Base-by-base conservation (phyloP, 2,888 invertebrate species). In the Listrodromus nycthemerus region DNA sequence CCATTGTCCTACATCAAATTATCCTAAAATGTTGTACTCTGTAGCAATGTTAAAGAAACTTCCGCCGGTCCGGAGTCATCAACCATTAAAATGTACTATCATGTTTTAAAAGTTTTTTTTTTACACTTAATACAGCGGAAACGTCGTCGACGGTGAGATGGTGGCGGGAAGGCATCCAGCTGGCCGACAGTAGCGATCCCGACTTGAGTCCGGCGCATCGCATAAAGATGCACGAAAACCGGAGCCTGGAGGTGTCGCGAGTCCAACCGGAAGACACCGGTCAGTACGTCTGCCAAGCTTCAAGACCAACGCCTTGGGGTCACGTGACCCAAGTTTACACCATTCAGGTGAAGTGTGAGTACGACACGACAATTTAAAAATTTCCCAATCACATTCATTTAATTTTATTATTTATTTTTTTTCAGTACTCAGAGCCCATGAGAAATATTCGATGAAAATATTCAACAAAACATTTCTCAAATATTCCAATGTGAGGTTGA, bases 311-410 rank as follows among this genome's bases (percentile, higher is more conserved):
- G 41, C 96, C 96, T 1, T 96, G 96, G 96, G 95, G 95, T 0
- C 95, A 95, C 0, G 95, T 96, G n/a, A 94, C 95, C 55, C 97
- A 97, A 92, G 94, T 95, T 1, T 97, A 97, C 90, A 95, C 96
- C 24, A 96, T 97, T 86, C 96, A 97, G 95, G 97, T 97, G 2
- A 95, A 97, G 92, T 96, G 97, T 96, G 93, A 95, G 96, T 95
- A 86, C 30, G 1, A 10, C 10, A 63, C 19, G 63, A 45, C 41
- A 3, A 41, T 41, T 30, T 27, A 21, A 8, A 63, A 21, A 41
- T 50, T 52, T 65, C 52, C 10, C 2, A 13, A 13, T 16, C 3
- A 41, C 3, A 4, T 13, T 41, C 5, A 5, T 33, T 33, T 33
- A 5, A 4, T 41, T 41, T 37, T 0, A 33, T 33, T 0, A 0